phyloP scores from a whole-genome alignment of 2,797 vertebrate genomes.

The Hydrophis major region DNA sequence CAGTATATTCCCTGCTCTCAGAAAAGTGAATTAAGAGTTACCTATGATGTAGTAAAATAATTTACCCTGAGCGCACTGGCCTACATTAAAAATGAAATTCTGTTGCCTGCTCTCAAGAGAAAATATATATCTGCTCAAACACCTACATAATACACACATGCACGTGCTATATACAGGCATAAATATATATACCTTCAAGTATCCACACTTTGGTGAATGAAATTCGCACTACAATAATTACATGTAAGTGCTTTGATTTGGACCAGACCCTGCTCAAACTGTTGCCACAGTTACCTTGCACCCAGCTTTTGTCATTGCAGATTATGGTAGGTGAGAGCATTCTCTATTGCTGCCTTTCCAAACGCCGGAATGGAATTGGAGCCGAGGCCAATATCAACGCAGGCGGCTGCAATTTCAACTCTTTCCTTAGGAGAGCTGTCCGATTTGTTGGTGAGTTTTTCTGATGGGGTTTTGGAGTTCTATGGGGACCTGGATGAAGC shows the following conservation, averaged over 20 bases:
- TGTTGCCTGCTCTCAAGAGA: too few relatives aligned
- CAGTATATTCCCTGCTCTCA: neutral
- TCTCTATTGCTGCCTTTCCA: slow-evolving; percentile 92
- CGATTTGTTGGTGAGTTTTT: slow-evolving; percentile 89
- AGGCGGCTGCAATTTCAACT: slow-evolving; percentile 98
- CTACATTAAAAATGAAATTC: too few relatives aligned
- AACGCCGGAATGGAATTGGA: slow-evolving; percentile 77
- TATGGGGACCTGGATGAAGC: neutral
- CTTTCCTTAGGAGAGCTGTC: slow-evolving; percentile 93
- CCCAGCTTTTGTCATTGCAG: slow-evolving; percentile 73
- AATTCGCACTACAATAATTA: slow-evolving; percentile 6
- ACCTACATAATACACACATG: too few relatives aligned
- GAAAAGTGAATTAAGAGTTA: slow-evolving; percentile 22
- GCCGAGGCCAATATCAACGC: slow-evolving; percentile 94
- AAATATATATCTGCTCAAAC: too few relatives aligned
- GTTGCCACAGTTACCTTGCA: slow-evolving; percentile 42
- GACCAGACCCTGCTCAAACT: slow-evolving; percentile 27
- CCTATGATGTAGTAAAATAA: slow-evolving; percentile 4
- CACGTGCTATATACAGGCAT: too few relatives aligned
- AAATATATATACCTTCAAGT: neutral
- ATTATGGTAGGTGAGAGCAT: slow-evolving; percentile 98
- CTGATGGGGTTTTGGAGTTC: neutral
- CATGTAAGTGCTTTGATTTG: slow-evolving; percentile 27
- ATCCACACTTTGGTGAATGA: slow-evolving; percentile 9
- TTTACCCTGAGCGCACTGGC: too few relatives aligned